phyloP scores from a whole-genome alignment of 1,140 invertebrate species.

The Propsilocerus akamusi region DNA sequence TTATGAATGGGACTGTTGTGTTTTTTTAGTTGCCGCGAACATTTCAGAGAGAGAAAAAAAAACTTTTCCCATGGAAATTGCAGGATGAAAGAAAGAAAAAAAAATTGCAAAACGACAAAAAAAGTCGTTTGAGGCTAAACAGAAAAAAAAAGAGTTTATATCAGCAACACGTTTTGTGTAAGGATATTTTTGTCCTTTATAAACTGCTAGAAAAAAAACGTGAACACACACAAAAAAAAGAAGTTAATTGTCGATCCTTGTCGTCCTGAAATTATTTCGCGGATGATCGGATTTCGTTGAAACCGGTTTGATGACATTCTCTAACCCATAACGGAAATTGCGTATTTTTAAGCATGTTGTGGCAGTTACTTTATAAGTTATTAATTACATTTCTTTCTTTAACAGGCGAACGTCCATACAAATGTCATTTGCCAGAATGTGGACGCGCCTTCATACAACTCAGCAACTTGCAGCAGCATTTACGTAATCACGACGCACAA shows the following conservation, averaged over 20 bases:
- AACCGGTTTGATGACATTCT: too few species aligned
- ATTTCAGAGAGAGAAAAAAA: background rate
- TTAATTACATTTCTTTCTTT: too few species aligned
- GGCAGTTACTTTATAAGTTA: too few species aligned
- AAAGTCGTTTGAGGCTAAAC: background rate
- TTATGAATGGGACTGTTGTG: background rate
- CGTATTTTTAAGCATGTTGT: too few species aligned
- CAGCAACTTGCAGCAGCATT: constrained; percentile 91
- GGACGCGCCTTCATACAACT: constrained; percentile 92
- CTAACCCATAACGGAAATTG: too few species aligned
- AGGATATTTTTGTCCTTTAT: too few species aligned
- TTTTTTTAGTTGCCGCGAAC: background rate
- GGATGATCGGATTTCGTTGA: too few species aligned
- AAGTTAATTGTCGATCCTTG: too few species aligned
- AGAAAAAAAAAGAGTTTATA: too few species aligned
- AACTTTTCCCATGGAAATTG: background rate
- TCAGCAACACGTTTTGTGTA: too few species aligned
- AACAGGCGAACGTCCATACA: constrained; percentile 90
- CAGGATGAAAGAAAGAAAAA: background rate
- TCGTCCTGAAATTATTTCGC: too few species aligned
- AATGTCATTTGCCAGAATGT: constrained; percentile 89
- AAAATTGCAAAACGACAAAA: background rate
- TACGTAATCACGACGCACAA: constrained; percentile 90
- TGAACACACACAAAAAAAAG: background rate
- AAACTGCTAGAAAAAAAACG: background rate